These are phyloP conservation scores for Planiliza haematocheilus DNA, from an alignment of 2,113 vertebrate species.

Conservation along the genomic window DNA sequence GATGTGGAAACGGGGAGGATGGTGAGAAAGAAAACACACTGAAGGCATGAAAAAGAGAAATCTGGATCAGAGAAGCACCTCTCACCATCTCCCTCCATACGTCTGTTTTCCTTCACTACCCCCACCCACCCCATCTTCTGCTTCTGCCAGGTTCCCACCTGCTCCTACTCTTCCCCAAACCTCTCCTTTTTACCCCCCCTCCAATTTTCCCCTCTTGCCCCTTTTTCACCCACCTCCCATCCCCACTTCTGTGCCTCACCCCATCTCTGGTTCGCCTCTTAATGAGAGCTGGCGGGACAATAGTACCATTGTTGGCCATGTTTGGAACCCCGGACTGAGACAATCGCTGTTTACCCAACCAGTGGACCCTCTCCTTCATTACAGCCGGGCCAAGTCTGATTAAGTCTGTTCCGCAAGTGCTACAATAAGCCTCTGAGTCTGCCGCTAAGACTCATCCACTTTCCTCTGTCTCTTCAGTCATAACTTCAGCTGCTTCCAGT, in stretches of 20 bases:
- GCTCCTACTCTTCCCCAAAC: slow-evolving; percentile 62
- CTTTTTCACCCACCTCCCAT: slow-evolving; percentile 64
- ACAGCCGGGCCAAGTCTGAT: slow-evolving; percentile 86
- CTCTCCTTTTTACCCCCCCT: slow-evolving; percentile 18
- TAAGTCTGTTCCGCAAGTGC: slow-evolving; percentile 83
- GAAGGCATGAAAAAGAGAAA: slow-evolving; percentile 39
- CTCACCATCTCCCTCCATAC: slow-evolving; percentile 38
- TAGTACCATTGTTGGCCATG: slow-evolving; percentile 87
- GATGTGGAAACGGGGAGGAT: slow-evolving; percentile 32
- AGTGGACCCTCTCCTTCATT: slow-evolving; percentile 85
- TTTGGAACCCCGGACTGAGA: slow-evolving; percentile 85
- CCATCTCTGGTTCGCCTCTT: slow-evolving; percentile 75
- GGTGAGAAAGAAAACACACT: slow-evolving; percentile 41
- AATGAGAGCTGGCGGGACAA: slow-evolving; percentile 91
- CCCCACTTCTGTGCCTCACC: slow-evolving; percentile 49
- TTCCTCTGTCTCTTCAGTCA: slow-evolving; percentile 43
- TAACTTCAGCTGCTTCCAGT: slow-evolving; percentile 62
- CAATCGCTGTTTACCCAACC: slow-evolving; percentile 91
- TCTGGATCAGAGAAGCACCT: slow-evolving; percentile 50
- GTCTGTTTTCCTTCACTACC: slow-evolving; percentile 45
- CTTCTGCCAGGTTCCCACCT: slow-evolving; percentile 86
- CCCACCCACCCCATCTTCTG: slow-evolving; percentile 55
- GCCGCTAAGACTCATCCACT: slow-evolving; percentile 67
- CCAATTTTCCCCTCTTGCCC: slow-evolving; percentile 42
- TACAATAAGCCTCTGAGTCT: slow-evolving; percentile 83